Evolutionary conservation across 2,888 invertebrate species (phyloP).

Genomic region (Leptinotarsa rubiginosa): DNA sequence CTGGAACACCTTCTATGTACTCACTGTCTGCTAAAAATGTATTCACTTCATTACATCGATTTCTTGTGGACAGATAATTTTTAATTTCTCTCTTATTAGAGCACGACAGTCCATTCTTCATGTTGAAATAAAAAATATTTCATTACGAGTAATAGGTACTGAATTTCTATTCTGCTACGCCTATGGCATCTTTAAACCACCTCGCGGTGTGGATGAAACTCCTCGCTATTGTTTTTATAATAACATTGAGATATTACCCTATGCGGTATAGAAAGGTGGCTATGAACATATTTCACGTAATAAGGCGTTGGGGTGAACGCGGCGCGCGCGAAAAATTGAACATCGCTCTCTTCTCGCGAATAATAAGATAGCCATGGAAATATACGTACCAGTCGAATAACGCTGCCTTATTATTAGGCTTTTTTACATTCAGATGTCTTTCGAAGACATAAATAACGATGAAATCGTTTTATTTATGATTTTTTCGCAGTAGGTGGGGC

Average conservation of each 20-base stretch:
- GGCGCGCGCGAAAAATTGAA: constrained; percentile 58
- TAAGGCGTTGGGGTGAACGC: constrained; percentile 57
- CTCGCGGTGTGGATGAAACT: constrained; percentile 48
- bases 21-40: too few relatives aligned
- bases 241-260: constrained; percentile 66
- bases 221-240: constrained; percentile 64
- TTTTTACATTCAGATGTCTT: constrained; percentile 49
- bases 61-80: too few relatives aligned
- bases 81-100: too few relatives aligned
- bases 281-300: constrained; percentile 65
- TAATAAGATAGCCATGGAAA: constrained; percentile 60
- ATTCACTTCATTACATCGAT: too few relatives aligned
- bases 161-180: constrained; percentile 41
- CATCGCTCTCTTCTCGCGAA: constrained; percentile 55
- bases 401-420: constrained; percentile 52
- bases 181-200: constrained; percentile 51
- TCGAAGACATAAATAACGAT: constrained; percentile 45
- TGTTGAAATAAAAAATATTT: not conserved
- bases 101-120: too few relatives aligned
- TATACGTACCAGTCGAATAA: constrained; percentile 53
- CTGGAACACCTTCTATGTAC: too few relatives aligned
- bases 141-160: not conserved
- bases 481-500: constrained; percentile 36
- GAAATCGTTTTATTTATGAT: constrained; percentile 47
- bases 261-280: constrained; percentile 65